Evolutionary conservation across 2,113 vertebrate genomes (phyloP), one percentile per base, ranked within the genome.

Genomic region (Serilophus lunatus): DNA sequence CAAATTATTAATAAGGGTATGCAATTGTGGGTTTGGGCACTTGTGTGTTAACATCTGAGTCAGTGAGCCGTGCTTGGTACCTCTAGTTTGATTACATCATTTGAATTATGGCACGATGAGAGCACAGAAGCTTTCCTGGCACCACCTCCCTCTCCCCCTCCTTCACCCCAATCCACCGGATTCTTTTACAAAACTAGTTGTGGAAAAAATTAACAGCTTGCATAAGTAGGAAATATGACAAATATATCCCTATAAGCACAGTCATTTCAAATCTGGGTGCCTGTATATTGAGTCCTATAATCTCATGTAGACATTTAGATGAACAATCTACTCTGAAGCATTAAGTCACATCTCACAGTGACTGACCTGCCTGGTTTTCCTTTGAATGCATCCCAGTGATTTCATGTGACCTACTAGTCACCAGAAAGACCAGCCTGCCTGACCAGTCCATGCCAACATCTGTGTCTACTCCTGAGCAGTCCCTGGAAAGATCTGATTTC

Each of bases 71-170:
- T 22, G 66, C n/a, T 85, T 22, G 12, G n/a, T 40, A 64, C 22
- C 29, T 90, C 28, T 68, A 44, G 56, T 57, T 77, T 82, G 68
- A 92, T 83, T 87, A 90, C 60, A 71, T 74, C 38, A 42, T 66
- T 86, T 90, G 42, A 87, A 70, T 82, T 83, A 64, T 23, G 81
- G 31, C 15, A 59, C 47, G 93, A 63, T 45, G 61, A 75, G 36
- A 80, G 9, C 40, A 51, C 0, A 40, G 36, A 60, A 22, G 8
- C 7, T 1, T 47, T 20, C 45, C 45, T 47, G 40, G 11, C 14
- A 42, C 18, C 45, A 17, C 45, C 45, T 10, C 20, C 7, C 19
- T 47, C 19, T 7, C 45, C 45, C 45, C 45, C 18, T 44, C 42
- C 42, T 44, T 6, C 42, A 6, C 42, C 12, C 42, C 26, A n/a